Percentiles rank a stretch among this genome's conserved stretches.
These are phyloP conservation scores for Odontesthes bonariensis DNA, from an alignment of 2,113 vertebrate species.

Conservation along the genomic window DNA sequence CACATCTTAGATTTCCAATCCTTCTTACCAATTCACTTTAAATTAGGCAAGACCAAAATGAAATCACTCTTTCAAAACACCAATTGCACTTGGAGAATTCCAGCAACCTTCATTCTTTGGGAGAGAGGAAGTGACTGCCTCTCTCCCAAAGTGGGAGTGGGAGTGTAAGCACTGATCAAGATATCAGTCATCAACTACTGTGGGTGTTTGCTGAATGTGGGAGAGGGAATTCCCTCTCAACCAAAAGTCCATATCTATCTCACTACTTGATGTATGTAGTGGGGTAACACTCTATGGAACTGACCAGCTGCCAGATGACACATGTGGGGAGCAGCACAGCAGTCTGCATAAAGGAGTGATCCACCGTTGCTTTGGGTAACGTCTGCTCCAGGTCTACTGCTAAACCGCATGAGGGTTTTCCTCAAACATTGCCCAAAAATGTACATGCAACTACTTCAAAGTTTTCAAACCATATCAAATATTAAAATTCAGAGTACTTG, in stretches of 20 bases:
- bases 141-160: no score
- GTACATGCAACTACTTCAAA: no score
- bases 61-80: neutral
- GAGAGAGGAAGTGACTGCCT: constrained; percentile 15
- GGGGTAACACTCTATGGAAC: neutral
- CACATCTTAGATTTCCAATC: neutral
- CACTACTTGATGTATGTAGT: neutral
- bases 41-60: neutral
- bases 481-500: no score
- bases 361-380: no score
- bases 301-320: neutral
- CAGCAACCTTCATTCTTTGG: neutral
- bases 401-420: no score
- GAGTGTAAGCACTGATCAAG: constrained; percentile 15
- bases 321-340: no score
- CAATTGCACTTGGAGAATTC: neutral
- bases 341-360: no score
- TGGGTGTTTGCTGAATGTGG: constrained; percentile 16
- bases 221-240: constrained; percentile 50
- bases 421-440: no score
- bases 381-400: no score
- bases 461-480: no score
- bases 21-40: neutral
- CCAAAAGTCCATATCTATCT: neutral
- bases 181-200: constrained; percentile 35